Base-by-base conservation (phyloP, 2,797 vertebrate genomes). In the Neosalanx taihuensis region DNA sequence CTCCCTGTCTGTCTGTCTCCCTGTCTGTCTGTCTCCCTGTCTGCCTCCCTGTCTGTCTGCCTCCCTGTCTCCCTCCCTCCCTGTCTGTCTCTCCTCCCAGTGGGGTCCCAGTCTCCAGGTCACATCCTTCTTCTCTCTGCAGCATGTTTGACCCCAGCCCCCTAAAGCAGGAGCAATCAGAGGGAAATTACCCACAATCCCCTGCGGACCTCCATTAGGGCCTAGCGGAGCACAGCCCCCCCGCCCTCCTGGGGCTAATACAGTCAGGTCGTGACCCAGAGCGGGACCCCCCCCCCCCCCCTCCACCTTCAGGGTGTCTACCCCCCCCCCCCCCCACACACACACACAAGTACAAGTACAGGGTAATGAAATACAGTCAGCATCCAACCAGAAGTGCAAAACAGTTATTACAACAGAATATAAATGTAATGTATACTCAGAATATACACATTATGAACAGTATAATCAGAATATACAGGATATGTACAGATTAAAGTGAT, bases 141-240 rank as follows among this genome's bases (percentile, higher is more conserved):
- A 53, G 5, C 51, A 53, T 53, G 51, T 18, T 53, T 53, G 51
- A 53, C 51, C 51, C 18, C 51, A 53, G 51, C 12, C 37, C 64
- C 37, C 31, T 70, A 61, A 53, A 64, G 62, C 70, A 76, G 68
- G 63, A 75, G 72, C 63, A 69, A 81, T 81, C 71, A 79, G 74
- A 69, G 76, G 71, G 69, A 73, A 79, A 81, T 77, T 81, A 70
- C 69, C 70, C 77, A 70, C 72, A 73, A 65, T 69, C 67, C 73
- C 46, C 67, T 75, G 81, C 80, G 77, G 64, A 74, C 72, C 78
- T 76, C 75, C 79, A 81, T 82, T 81, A 80, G 73, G 80, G 79
- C 74, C 81, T 81, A 82, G 81, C 81, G 74, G 63, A 71, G 68
- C 65, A 66, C 71, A 79, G 72, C n/a, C 76, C 75, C 61, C 63